Conservation (phyloP, 2,797 vertebrate species). For the Phoebastria nigripes region DNA sequence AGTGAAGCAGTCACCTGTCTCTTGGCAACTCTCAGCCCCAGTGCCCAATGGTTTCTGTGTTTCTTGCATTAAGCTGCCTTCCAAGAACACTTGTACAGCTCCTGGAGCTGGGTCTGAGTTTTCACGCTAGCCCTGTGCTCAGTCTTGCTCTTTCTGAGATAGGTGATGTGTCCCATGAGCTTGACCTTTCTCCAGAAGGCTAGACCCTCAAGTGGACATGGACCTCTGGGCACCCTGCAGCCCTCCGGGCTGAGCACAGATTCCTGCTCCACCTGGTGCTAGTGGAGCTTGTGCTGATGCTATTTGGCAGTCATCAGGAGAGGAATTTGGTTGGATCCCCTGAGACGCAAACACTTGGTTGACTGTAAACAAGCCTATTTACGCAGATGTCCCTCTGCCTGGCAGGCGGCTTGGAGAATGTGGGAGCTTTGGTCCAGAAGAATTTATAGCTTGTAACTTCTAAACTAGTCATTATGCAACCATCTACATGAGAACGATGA, state of each 20-base stretch:
- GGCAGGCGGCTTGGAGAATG: neutral
- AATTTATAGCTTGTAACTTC: neutral
- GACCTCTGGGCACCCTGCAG: neutral
- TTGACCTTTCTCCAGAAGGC: neutral
- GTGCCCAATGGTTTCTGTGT: neutral
- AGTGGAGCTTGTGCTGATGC: neutral
- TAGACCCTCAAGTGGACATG: neutral
- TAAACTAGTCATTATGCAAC: neutral
- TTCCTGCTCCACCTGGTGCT: neutral
- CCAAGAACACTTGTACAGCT: neutral
- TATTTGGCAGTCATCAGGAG: neutral
- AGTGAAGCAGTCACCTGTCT: rapidly evolving
- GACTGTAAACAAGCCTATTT: neutral
- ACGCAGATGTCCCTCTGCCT: neutral
- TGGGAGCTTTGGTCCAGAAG: neutral
- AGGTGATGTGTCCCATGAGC: neutral
- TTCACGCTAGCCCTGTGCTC: neutral
- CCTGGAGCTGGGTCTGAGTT: neutral
- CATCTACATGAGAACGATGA: neutral
- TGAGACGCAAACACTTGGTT: neutral
- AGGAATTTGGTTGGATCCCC: neutral
- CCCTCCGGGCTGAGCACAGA: neutral
- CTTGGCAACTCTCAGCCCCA: neutral
- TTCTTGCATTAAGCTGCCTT: neutral
- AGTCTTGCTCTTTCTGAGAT: neutral